Conservation (phyloP, 35 echinoderm and acorn worm species). For the Patiria miniata region DNA sequence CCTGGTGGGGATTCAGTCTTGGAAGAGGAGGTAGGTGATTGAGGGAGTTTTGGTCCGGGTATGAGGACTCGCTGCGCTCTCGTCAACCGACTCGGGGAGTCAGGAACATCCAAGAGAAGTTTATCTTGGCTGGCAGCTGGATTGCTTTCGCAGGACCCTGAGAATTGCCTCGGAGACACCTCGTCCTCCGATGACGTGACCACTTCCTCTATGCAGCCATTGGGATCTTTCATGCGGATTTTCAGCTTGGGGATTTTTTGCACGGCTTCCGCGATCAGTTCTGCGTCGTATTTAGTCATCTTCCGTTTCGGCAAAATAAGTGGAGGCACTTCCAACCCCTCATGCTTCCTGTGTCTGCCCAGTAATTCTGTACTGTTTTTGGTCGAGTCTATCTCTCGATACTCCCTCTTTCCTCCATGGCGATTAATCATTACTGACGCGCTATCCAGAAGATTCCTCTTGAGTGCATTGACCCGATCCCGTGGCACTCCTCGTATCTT, state of each 20-base stretch:
- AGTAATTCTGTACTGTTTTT: background rate
- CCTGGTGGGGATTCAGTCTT: background rate
- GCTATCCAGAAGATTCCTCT: background rate
- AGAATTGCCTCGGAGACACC: conserved; percentile 8
- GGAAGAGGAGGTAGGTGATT: background rate
- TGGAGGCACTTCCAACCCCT: conserved; percentile 16
- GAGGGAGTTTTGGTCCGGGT: background rate
- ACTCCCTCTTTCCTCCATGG: background rate
- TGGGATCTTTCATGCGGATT: conserved; percentile 80
- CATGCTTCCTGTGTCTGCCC: background rate
- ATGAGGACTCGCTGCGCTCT: conserved; percentile 18
- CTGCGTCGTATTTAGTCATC: conserved; percentile 57
- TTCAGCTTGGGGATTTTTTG: conserved; percentile 72
- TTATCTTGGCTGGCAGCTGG: background rate
- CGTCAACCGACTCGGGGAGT: conserved; percentile 10
- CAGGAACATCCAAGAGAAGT: background rate
- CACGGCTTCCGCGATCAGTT: conserved; percentile 31
- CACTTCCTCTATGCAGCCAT: conserved; percentile 77
- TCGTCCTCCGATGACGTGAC: conserved; percentile 88
- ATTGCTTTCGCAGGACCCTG: conserved; percentile 19
- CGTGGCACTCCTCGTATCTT: conserved; percentile 74
- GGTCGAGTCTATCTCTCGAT: background rate
- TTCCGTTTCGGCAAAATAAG: conserved; percentile 22
- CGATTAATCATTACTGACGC: background rate
- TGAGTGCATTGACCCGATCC: background rate